Evolutionary conservation across 2,888 invertebrate genomes (phyloP).

Genomic region (Drosophila subquinaria): DNA sequence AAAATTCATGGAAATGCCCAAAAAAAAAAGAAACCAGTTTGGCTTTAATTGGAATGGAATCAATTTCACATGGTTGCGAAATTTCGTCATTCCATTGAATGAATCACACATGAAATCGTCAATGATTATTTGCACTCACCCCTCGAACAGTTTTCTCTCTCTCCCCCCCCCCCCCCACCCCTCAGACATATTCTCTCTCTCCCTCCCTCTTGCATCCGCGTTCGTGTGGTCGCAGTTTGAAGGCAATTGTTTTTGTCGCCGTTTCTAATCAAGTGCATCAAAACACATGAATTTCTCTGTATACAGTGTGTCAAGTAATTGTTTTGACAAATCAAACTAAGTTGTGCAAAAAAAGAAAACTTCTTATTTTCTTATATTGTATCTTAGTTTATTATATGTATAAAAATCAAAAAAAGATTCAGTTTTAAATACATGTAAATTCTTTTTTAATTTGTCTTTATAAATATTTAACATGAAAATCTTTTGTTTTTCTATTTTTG

Average conservation of each 20-base stretch:
- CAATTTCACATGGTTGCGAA: slow-evolving; percentile 19
- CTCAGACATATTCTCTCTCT: neutral
- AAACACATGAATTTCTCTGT: too few relatives aligned
- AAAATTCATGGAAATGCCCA: neutral
- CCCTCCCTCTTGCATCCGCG: neutral
- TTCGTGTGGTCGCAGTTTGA: slow-evolving; percentile 4
- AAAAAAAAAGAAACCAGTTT: neutral
- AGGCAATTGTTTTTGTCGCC: slow-evolving; percentile 67
- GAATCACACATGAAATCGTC: slow-evolving; percentile 21
- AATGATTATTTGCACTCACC: slow-evolving; percentile 5
- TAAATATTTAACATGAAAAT: too few relatives aligned
- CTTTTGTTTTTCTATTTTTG: too few relatives aligned
- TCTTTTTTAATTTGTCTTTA: too few relatives aligned
- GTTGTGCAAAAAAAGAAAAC: too few relatives aligned
- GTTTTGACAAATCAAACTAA: neutral
- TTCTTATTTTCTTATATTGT: too few relatives aligned
- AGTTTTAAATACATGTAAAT: too few relatives aligned
- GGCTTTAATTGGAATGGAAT: slow-evolving; percentile 1
- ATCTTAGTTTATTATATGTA: too few relatives aligned
- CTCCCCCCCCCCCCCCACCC: too few relatives aligned
- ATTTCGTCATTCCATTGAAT: slow-evolving; percentile 15
- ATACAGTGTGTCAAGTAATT: neutral
- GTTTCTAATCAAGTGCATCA: slow-evolving; percentile 67
- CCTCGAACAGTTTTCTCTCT: neutral
- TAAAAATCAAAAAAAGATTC: too few relatives aligned